These are phyloP conservation scores for Meghimatium bilineatum DNA, from an alignment of 2,888 invertebrate genomes.

Conservation along the genomic window DNA sequence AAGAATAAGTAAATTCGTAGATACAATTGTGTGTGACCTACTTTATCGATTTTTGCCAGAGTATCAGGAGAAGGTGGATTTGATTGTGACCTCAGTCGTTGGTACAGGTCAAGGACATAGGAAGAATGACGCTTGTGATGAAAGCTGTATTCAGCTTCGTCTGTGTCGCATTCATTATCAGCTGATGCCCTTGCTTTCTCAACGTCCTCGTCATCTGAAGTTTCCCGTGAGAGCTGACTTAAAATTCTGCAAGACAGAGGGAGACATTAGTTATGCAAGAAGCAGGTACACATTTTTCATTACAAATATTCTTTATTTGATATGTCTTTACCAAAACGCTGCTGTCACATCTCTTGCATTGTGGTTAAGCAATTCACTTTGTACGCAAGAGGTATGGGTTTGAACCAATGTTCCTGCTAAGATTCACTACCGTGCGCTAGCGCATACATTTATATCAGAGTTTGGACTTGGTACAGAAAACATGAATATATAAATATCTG, in stretches of 20 bases:
- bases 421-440: no score
- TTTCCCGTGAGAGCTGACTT: constrained; percentile 10
- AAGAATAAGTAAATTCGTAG: neutral
- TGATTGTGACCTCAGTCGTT: constrained; percentile 65
- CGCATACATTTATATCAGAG: no score
- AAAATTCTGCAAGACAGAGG: neutral
- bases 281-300: no score
- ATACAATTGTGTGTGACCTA: neutral
- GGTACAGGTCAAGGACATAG: constrained; percentile 69
- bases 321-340: no score
- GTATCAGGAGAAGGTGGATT: constrained; percentile 69
- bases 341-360: no score
- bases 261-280: no score
- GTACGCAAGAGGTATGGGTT: no score
- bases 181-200: neutral
- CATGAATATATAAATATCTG: no score
- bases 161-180: constrained; percentile 31
- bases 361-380: no score
- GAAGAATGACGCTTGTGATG: constrained; percentile 67
- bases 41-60: constrained; percentile 65
- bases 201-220: constrained; percentile 41
- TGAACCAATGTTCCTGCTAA: no score
- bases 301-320: neutral
- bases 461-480: no score
- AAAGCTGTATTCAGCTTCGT: constrained; percentile 64